These are phyloP conservation scores for chimpanzee (Pan troglodytes) DNA, from an alignment of 2,113 vertebrate genomes.

Conservation along the genomic window NHGRI_mPanTro3-v2.1_pri NC_072404.2:131247001-131247500, in stretches of 20 bases:
- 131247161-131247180: conserved; percentile 45
- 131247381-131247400: neutral
- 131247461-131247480: neutral
- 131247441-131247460: neutral
- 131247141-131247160: neutral
- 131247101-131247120: conserved; percentile 61
- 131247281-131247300: neutral
- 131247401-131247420: neutral
- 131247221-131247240: neutral
- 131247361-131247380: neutral
- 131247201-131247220: neutral
- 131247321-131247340: neutral
- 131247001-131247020: conserved; percentile 61
- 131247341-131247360: neutral
- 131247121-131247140: conserved; percentile 48
- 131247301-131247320: neutral
- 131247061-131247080: conserved; percentile 59
- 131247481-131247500: neutral
- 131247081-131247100: conserved; percentile 69
- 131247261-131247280: conserved; percentile 17
- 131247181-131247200: conserved; percentile 46
- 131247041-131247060: conserved; percentile 49
- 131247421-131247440: conserved; percentile 1
- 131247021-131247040: conserved; percentile 70
- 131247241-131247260: conserved; percentile 34